Evolutionary conservation across 2,888 invertebrate species (phyloP).

Genomic region (Cerastoderma edule): DNA sequence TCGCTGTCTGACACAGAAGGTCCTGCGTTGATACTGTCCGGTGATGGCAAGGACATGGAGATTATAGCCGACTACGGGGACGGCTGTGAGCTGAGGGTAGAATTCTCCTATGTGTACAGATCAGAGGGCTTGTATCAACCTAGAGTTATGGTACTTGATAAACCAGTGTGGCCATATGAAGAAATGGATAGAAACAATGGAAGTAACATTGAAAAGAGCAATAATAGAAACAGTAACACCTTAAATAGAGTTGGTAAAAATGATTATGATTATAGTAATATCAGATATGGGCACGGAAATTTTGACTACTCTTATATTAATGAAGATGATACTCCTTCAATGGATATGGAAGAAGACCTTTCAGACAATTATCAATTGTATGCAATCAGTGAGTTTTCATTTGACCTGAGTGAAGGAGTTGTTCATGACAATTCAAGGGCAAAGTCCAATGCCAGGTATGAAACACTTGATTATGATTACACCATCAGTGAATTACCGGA

Average conservation of each 20-base stretch:
- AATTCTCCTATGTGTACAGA: conserved; percentile 68
- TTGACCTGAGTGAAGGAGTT: conserved; percentile 16
- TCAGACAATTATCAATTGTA: not conserved
- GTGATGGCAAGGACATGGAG: conserved; percentile 62
- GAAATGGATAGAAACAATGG: no score
- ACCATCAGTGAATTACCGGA: no score
- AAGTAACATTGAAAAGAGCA: no score
- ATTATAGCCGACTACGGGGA: conserved; percentile 74
- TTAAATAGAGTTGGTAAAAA: no score
- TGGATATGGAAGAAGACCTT: not conserved
- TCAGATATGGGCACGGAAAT: no score
- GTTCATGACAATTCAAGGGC: conserved; percentile 8
- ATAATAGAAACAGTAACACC: no score
- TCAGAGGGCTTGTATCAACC: conserved; percentile 67
- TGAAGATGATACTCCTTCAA: no score
- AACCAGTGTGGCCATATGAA: not conserved
- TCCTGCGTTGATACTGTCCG: conserved; percentile 57
- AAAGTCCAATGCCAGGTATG: not conserved
- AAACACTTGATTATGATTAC: not conserved
- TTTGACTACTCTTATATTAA: no score
- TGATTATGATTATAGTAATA: no score
- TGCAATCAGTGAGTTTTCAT: not conserved
- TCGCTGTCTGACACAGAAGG: conserved; percentile 65
- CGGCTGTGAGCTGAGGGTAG: conserved; percentile 68
- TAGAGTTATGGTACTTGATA: no score